These are phyloP conservation scores for Pelvicachromis taeniatus DNA, from an alignment of 2,113 vertebrate species.

Conservation along the genomic window DNA sequence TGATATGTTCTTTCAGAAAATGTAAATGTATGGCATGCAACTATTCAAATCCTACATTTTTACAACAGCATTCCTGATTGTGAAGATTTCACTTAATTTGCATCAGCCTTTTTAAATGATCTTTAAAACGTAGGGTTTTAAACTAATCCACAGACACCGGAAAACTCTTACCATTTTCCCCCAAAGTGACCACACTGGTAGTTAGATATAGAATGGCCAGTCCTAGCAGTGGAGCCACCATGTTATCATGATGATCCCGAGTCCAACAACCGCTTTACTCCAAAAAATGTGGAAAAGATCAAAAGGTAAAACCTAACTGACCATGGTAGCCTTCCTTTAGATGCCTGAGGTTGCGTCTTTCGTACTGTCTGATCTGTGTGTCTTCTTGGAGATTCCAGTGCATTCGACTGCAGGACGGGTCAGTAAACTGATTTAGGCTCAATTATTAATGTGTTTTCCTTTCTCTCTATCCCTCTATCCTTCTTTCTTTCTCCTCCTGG, in stretches of 20 bases:
- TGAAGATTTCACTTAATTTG: background rate
- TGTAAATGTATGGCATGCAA: background rate
- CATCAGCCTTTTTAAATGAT: background rate
- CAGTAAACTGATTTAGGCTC: slow-evolving; percentile 66
- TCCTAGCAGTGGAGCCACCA: slow-evolving; percentile 64
- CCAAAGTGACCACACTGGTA: background rate
- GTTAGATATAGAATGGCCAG: slow-evolving; percentile 50
- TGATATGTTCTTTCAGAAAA: background rate
- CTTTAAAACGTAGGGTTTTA: background rate
- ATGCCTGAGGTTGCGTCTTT: background rate
- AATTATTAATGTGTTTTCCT: slow-evolving; percentile 68
- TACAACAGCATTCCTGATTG: background rate
- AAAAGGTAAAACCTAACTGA: background rate
- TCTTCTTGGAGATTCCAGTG: slow-evolving; percentile 37
- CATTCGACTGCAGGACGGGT: slow-evolving; percentile 51
- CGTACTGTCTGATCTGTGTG: background rate
- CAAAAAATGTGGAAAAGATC: background rate
- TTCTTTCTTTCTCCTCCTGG: slow-evolving; percentile 32
- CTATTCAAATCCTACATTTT: background rate
- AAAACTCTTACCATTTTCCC: slow-evolving; percentile 30
- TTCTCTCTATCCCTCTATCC: slow-evolving; percentile 37
- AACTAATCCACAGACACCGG: background rate
- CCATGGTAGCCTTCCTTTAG: background rate
- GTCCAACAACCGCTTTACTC: slow-evolving; percentile 28
- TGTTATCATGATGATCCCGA: slow-evolving; percentile 68